phyloP scores from a whole-genome alignment of 2,797 vertebrate species.

The Labroides dimidiatus region DNA sequence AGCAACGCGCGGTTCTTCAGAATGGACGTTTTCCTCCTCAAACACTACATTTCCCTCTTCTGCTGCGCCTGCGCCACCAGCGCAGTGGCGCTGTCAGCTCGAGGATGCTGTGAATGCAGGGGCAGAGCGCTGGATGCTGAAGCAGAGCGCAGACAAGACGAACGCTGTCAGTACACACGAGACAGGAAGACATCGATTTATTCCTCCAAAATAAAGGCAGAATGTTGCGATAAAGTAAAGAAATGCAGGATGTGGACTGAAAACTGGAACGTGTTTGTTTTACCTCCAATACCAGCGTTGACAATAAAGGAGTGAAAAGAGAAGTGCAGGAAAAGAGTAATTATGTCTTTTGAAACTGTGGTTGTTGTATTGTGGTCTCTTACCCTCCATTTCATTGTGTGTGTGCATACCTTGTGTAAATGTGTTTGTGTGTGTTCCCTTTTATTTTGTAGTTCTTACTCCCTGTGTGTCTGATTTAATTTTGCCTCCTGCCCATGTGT shows the following conservation, averaged over 20 bases:
- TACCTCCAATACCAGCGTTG: no score
- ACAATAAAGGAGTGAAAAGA: no score
- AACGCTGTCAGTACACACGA: neutral
- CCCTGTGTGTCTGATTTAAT: no score
- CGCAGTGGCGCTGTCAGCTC: slow-evolving; percentile 36
- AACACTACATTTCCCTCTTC: slow-evolving; percentile 65
- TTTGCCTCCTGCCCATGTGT: no score
- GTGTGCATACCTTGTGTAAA: no score
- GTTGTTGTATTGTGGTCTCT: no score
- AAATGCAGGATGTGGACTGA: neutral
- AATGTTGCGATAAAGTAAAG: fast-evolving
- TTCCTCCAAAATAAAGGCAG: slow-evolving; percentile 33
- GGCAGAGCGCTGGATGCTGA: slow-evolving; percentile 64
- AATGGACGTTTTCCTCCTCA: neutral
- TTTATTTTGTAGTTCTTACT: no score
- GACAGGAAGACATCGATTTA: neutral
- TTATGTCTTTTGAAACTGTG: no score
- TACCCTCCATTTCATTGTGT: no score
- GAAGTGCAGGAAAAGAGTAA: no score
- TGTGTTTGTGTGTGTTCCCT: no score
- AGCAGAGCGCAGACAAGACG: slow-evolving; percentile 2
- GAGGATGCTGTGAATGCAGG: slow-evolving; percentile 8
- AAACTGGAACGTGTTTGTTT: neutral
- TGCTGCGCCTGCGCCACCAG: neutral
- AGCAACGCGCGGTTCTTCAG: neutral